A percentile compares a stretch with the other conserved stretches of the same genome.
Conservation (phyloP, 1,140 invertebrate species). For the Macrobrachium rosenbergii region DNA sequence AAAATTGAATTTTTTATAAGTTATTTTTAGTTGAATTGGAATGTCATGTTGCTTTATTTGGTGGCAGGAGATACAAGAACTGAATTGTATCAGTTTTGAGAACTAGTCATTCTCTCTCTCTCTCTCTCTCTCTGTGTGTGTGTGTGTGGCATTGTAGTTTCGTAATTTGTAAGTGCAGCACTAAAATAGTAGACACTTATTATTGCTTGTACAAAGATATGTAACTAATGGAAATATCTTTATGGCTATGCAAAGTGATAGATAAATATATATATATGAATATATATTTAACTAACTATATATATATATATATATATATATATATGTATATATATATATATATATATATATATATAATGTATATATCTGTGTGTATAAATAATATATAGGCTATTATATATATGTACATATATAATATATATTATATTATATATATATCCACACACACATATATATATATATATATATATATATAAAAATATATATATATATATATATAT, state of each 20-base stretch:
- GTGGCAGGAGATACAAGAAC: no score
- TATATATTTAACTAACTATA: conserved; percentile 16
- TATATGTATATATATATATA: conserved; percentile 13
- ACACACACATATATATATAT: conserved; percentile 10
- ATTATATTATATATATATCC: conserved; percentile 14
- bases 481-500: conserved; percentile 5
- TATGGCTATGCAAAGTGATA: not conserved
- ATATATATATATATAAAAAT: conserved; percentile 4
- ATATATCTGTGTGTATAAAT: no score
- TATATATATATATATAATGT: conserved; percentile 27
- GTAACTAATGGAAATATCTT: not conserved
- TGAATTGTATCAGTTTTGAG: no score
- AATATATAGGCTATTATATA: conserved; percentile 28
- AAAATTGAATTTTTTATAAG: no score
- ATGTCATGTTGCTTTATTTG: no score
- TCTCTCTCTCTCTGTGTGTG: no score
- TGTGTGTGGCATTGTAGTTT: no score
- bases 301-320: conserved; percentile 28
- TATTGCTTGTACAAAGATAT: not conserved
- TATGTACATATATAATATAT: conserved; percentile 5
- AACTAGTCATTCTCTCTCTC: no score
- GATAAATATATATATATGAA: conserved; percentile 14
- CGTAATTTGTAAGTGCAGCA: no score
- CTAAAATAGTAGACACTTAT: not conserved
- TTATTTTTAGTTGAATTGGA: no score